These are phyloP conservation scores for Ursus arctos DNA, from an alignment of 2,113 vertebrate genomes.

Conservation along the genomic window DNA sequence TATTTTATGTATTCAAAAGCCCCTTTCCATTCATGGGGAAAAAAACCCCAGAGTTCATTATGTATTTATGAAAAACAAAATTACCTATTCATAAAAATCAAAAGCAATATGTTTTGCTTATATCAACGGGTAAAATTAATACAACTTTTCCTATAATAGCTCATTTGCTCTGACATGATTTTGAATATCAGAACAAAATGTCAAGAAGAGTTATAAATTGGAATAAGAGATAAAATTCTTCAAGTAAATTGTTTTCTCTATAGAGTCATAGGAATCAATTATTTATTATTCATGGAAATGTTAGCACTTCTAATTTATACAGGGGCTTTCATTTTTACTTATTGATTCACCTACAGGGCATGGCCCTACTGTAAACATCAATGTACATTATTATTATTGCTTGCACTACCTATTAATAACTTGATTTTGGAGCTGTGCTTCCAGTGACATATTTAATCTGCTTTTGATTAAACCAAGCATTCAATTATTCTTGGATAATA, in stretches of 20 bases:
- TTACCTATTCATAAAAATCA: conserved; percentile 82
- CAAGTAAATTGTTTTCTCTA: conserved; percentile 72
- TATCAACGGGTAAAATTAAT: conserved; percentile 71
- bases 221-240: conserved; percentile 65
- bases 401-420: conserved; percentile 65
- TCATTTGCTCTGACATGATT: conserved; percentile 61
- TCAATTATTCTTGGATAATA: conserved; percentile 67
- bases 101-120: conserved; percentile 80
- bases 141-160: conserved; percentile 57
- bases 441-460: conserved; percentile 73
- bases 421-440: conserved; percentile 38
- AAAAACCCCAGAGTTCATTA: conserved; percentile 39
- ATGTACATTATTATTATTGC: conserved; percentile 58
- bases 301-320: conserved; percentile 72
- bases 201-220: conserved; percentile 66
- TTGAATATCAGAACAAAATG: conserved; percentile 63
- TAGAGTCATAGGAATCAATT: conserved; percentile 55
- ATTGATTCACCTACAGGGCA: conserved; percentile 48
- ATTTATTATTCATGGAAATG: conserved; percentile 65
- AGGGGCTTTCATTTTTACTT: conserved; percentile 56
- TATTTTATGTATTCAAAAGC: neutral
- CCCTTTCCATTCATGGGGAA: neutral
- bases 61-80: conserved; percentile 78
- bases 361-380: conserved; percentile 57
- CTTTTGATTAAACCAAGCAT: conserved; percentile 77